A percentile compares a stretch with the other conserved stretches of the same genome.
These are phyloP conservation scores for Thymelicus acteon DNA, from an alignment of 2,888 invertebrate genomes.

Conservation along the genomic window DNA sequence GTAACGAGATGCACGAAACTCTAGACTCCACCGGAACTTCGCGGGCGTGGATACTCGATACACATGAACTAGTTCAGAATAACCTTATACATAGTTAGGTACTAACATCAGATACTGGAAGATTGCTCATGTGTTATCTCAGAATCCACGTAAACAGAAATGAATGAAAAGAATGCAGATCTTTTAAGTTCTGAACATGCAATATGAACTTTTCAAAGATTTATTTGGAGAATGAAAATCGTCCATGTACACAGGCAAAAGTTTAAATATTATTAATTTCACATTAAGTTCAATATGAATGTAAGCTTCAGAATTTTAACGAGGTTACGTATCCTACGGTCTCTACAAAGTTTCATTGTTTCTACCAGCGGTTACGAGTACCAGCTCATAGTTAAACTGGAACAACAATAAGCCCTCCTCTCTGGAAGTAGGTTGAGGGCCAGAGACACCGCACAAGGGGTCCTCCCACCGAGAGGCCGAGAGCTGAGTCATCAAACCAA, in stretches of 20 bases:
- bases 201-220: too few relatives aligned
- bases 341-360: not conserved
- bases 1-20: not conserved
- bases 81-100: not conserved
- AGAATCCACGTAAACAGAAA: not conserved
- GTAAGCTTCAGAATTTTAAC: too few relatives aligned
- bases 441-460: slow-evolving; percentile 29
- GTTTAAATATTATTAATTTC: too few relatives aligned
- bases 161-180: too few relatives aligned
- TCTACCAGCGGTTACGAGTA: slow-evolving; percentile 8
- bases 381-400: slow-evolving; percentile 20
- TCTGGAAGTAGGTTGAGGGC: slow-evolving; percentile 33
- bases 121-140: not conserved
- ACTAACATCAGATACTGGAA: not conserved
- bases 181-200: too few relatives aligned
- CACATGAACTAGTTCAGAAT: not conserved
- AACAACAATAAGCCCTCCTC: slow-evolving; percentile 32
- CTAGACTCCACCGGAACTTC: not conserved
- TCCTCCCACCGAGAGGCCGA: slow-evolving; percentile 25
- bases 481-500: slow-evolving; percentile 33
- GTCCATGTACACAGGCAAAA: too few relatives aligned
- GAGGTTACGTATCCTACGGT: not conserved
- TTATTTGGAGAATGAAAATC: too few relatives aligned
- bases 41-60: not conserved
- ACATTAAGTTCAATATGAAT: not conserved